phyloP scores from a whole-genome alignment of 2,888 invertebrate species.

The Cephus sareptanus region DNA sequence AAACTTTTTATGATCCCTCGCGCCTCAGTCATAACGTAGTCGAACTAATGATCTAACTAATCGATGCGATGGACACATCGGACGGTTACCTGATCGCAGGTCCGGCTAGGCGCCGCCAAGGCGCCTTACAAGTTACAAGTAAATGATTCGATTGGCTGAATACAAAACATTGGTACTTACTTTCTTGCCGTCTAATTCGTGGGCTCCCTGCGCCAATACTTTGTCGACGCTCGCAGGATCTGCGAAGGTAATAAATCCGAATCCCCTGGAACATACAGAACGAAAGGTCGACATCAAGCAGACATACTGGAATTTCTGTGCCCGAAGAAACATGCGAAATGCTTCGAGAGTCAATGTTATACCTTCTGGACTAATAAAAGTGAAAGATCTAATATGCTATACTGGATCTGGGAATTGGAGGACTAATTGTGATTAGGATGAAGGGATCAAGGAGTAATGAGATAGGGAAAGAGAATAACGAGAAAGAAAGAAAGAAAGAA shows the following conservation, averaged over 20 bases:
- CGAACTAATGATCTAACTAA: too few relatives aligned
- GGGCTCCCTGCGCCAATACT: constrained; percentile 97
- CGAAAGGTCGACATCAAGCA: constrained; percentile 12
- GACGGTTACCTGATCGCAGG: too few relatives aligned
- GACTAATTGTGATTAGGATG: neutral
- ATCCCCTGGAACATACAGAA: constrained; percentile 83
- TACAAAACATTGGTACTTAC: constrained; percentile 70
- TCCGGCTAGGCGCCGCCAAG: too few relatives aligned
- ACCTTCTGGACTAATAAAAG: neutral
- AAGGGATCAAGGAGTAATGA: neutral
- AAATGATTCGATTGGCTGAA: too few relatives aligned
- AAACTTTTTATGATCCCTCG: too few relatives aligned
- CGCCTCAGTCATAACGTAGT: too few relatives aligned
- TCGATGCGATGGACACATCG: too few relatives aligned
- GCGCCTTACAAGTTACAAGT: too few relatives aligned
- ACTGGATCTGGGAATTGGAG: neutral
- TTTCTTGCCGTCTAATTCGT: constrained; percentile 99
- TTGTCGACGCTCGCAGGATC: constrained; percentile 99
- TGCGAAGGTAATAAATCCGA: constrained; percentile 99
- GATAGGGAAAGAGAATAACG: neutral
- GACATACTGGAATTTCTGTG: constrained; percentile 11
- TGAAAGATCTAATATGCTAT: neutral
- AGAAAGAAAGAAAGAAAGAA: constrained; percentile 9
- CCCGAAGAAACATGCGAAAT: constrained; percentile 1
- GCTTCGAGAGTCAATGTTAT: neutral